A percentile compares a stretch with the other conserved stretches of the same genome.
phyloP scores from a whole-genome alignment of 2,113 vertebrate species.

The Neolamprologus kungweensis region DNA sequence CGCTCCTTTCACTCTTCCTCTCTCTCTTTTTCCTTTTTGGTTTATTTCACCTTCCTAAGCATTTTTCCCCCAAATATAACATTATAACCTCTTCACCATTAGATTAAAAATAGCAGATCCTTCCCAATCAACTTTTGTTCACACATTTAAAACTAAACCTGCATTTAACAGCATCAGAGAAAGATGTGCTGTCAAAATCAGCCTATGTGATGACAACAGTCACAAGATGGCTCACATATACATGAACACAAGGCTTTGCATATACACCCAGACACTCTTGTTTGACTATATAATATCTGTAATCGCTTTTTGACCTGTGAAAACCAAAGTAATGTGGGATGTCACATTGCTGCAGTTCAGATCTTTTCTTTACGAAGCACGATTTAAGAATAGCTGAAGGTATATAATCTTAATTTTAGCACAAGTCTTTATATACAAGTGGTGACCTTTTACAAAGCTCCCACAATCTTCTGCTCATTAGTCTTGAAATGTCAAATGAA shows the following conservation, averaged over 20 bases:
- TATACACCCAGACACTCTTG: not conserved
- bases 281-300: not conserved
- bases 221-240: not conserved
- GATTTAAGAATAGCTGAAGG: not conserved
- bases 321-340: not conserved
- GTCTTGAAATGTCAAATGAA: not conserved
- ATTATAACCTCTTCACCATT: not conserved
- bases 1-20: not conserved
- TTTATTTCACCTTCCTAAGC: not conserved
- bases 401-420: not conserved
- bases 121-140: not conserved
- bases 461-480: not conserved
- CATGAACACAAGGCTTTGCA: not conserved
- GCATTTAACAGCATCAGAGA: not conserved
- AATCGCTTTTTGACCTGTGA: not conserved
- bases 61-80: not conserved
- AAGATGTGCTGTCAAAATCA: not conserved
- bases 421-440: not conserved
- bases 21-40: not conserved
- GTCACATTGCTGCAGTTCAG: not conserved
- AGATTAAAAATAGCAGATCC: slow-evolving; percentile 11
- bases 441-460: not conserved
- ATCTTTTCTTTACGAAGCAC: not conserved
- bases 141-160: not conserved
- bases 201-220: not conserved